A percentile compares a stretch with the other conserved stretches of the same genome.
phyloP scores from a whole-genome alignment of 2,113 vertebrate genomes.

The Saguinus midas region DNA sequence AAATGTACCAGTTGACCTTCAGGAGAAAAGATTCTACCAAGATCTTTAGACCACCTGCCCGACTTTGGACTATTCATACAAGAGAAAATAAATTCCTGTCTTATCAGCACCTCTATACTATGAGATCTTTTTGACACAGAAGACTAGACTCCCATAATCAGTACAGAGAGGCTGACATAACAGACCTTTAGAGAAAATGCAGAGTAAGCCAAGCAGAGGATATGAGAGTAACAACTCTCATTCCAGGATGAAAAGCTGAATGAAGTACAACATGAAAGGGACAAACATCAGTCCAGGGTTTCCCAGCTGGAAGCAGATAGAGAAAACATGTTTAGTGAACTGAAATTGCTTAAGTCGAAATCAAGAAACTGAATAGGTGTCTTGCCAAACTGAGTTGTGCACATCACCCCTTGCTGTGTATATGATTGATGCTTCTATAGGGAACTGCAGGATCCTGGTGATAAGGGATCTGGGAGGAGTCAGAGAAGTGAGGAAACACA shows the following conservation, averaged over 20 bases:
- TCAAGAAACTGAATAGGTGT: conserved; percentile 30
- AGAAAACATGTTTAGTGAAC: conserved; percentile 51
- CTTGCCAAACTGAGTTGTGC: conserved; percentile 5
- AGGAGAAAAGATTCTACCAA: not conserved
- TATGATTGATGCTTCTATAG: not conserved
- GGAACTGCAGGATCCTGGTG: not conserved
- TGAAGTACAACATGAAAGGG: conserved; percentile 44
- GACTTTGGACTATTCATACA: not conserved
- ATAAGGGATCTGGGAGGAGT: not conserved
- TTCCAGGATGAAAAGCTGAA: conserved; percentile 48
- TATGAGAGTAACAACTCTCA: not conserved
- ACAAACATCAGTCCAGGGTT: not conserved
- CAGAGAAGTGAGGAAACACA: not conserved
- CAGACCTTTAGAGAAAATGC: conserved; percentile 11
- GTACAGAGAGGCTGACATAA: conserved; percentile 8
- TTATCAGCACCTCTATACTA: not conserved
- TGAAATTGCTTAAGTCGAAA: conserved; percentile 39
- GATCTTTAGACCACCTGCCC: not conserved
- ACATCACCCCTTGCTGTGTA: not conserved
- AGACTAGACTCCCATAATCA: not conserved
- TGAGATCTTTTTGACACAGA: not conserved
- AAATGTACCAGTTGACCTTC: not conserved
- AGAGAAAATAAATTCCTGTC: not conserved
- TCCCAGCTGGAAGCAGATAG: conserved; percentile 38
- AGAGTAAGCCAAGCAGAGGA: not conserved